Conservation (phyloP, 2,113 vertebrate species). For the Amblyornis subalaris region DNA sequence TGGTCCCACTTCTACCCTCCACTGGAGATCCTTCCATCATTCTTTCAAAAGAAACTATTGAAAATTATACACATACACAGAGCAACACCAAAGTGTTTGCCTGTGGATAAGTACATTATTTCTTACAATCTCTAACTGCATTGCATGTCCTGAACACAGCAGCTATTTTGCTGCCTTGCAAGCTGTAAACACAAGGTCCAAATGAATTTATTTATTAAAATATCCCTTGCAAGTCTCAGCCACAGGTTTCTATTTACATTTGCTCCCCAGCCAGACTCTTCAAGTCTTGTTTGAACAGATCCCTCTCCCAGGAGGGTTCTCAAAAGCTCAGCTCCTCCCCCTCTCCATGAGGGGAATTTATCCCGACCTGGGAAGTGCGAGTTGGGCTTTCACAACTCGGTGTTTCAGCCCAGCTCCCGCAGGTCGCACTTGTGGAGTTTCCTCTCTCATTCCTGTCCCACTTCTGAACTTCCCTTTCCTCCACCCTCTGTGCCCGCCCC, state of each 20-base stretch:
- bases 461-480: not conserved
- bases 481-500: not conserved
- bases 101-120: fast-evolving
- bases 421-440: not conserved
- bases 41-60: fast-evolving
- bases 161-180: not conserved
- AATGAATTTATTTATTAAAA: not conserved
- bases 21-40: fast-evolving
- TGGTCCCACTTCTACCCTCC: not conserved
- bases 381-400: not conserved
- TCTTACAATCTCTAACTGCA: not conserved
- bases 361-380: fast-evolving
- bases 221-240: not conserved
- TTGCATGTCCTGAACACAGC: fast-evolving
- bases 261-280: not conserved
- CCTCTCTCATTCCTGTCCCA: not conserved
- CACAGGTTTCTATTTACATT: not conserved
- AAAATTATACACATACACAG: fast-evolving
- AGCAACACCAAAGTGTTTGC: fast-evolving
- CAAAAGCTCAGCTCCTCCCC: not conserved
- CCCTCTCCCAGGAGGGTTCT: not conserved
- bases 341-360: not conserved
- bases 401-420: not conserved
- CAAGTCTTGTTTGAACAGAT: not conserved
- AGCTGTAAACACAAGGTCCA: not conserved